phyloP scores from a whole-genome alignment of 2,797 vertebrate species.

The Tapirus indicus region DNA sequence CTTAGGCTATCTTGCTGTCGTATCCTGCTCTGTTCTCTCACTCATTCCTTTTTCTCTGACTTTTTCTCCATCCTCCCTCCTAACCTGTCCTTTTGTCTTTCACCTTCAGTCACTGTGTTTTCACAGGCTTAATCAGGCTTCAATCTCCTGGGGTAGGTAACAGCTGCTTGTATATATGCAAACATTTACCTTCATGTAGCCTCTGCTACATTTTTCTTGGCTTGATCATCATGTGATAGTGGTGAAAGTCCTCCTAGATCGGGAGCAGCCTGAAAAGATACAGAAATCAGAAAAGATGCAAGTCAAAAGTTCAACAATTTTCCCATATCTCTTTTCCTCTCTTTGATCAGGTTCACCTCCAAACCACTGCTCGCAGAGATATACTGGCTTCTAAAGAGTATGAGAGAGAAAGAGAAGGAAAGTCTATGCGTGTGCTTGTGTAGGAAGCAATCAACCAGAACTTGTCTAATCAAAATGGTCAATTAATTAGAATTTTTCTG shows the following conservation, averaged over 20 bases:
- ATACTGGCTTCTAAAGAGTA: background rate
- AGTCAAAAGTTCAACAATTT: constrained; percentile 22
- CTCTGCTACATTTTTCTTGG: background rate
- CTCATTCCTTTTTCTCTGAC: background rate
- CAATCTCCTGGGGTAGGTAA: background rate
- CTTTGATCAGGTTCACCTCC: background rate
- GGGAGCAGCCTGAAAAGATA: background rate
- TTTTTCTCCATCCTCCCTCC: background rate
- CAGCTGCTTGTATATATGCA: background rate
- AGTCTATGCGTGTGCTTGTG: background rate
- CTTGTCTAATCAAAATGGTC: background rate
- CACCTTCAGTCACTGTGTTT: background rate
- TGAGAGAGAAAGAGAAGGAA: background rate
- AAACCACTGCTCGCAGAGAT: background rate
- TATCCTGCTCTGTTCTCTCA: too few species aligned
- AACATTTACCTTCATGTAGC: background rate
- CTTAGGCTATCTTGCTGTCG: background rate
- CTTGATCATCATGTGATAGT: background rate
- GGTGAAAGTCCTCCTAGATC: background rate
- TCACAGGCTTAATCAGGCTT: background rate
- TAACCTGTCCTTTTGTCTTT: background rate
- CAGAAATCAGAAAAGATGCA: background rate
- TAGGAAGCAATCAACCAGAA: background rate
- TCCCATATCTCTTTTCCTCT: background rate
- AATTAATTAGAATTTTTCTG: constrained; percentile 36